Evolutionary conservation across 2,797 vertebrate species (phyloP).

Genomic region (Pseudocheirus occidentalis): DNA sequence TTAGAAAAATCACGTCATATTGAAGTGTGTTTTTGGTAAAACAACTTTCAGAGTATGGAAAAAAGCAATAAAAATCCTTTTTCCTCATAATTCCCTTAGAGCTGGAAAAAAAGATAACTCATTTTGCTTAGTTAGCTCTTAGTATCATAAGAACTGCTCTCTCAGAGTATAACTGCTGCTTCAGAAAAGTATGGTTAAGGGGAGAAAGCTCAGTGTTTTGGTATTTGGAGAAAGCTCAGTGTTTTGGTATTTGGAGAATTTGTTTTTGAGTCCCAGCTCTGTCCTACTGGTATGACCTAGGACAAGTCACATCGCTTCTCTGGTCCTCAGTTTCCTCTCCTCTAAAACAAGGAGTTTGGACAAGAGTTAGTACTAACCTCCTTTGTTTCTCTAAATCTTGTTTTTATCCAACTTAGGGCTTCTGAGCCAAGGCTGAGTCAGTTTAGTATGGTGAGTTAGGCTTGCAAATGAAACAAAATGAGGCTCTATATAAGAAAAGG

Average conservation of each 20-base stretch:
- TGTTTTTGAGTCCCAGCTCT: background rate
- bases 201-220: too few species aligned
- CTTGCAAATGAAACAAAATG: conserved; percentile 59
- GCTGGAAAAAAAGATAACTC: background rate
- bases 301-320: background rate
- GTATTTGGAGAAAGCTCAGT: too few species aligned
- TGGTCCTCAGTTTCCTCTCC: background rate
- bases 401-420: conserved; percentile 43
- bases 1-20: background rate
- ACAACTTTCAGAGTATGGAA: background rate
- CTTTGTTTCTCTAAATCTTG: background rate
- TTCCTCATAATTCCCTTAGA: background rate
- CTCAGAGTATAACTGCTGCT: too few species aligned
- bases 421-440: conserved; percentile 42
- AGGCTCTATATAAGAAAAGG: conserved; percentile 65
- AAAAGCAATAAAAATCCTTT: background rate
- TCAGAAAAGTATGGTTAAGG: too few species aligned
- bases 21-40: background rate
- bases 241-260: too few species aligned
- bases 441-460: conserved; percentile 48
- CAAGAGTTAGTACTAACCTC: background rate
- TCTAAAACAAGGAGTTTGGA: background rate
- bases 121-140: background rate
- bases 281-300: background rate
- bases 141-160: background rate